Base-by-base conservation (phyloP, 2,797 vertebrate species). In the Natrix natrix region DNA sequence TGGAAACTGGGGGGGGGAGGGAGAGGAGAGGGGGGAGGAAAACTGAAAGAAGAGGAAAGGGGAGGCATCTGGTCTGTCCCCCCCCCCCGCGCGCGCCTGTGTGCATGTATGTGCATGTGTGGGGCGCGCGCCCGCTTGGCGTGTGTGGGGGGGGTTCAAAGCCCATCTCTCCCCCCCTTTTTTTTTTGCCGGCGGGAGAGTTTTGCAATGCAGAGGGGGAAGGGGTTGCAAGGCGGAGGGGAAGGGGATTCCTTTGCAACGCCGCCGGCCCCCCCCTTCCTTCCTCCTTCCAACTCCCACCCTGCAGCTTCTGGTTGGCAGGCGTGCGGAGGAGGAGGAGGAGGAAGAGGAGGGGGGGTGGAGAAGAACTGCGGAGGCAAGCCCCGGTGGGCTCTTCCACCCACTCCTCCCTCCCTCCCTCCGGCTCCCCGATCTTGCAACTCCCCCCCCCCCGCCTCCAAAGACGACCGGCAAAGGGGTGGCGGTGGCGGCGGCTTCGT, bases 11-110 rank as follows among this genome's bases (percentile, higher is more conserved):
- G 28, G 8, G 61, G 7, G 1, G 24, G n/a, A n/a, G 8, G 24
- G 0, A 1, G 5, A 12, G n/a, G 10, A 11, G 3, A 4, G 24
- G 1, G 10, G 24, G 24, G 11, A 63, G 22, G 60, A 28, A 26
- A 63, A 28, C 1, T 22, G 60, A 12, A 61, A 26, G n/a, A n/a
- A n/a, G 60, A 26, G 60, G 60, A 60, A 60, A 22, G 60, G 24
- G 24, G 8, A 26, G 3, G 11, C 0, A 61, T 61, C 60, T 61
- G 57, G 17, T 17, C 56, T 61, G 24, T 1, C 24, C 22, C 8
- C 7, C 22, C 22, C 20, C 17, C 57, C n/a, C n/a, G n/a, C 13
- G 12, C 55, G 11, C 3, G 55, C 55, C 55, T 48, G 48, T 14
- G 12, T 56, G 55, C 55, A 5, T 60, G 16, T 14, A 16, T 20